phyloP scores from a whole-genome alignment of 2,797 vertebrate genomes.

The Myotis vivesi region DNA sequence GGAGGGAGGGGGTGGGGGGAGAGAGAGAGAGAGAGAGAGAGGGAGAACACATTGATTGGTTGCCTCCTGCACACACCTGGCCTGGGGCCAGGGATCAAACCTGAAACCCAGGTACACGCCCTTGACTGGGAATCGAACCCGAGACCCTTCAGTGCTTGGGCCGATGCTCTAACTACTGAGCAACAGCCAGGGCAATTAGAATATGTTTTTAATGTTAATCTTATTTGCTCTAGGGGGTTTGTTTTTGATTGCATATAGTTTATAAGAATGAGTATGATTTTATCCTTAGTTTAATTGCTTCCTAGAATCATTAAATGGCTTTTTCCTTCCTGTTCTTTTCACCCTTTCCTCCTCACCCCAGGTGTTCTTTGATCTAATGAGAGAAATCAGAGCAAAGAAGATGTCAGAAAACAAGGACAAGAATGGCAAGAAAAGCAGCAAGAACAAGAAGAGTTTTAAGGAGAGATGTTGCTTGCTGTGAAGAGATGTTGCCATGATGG shows the following conservation, averaged over 20 bases:
- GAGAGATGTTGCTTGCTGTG: constrained; percentile 98
- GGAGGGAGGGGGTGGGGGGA: too few species aligned
- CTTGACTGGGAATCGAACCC: too few species aligned
- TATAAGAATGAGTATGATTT: constrained; percentile 26
- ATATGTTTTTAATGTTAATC: neutral
- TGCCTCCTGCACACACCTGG: too few species aligned
- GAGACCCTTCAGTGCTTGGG: too few species aligned
- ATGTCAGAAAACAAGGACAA: constrained; percentile 97
- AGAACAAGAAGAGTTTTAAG: constrained; percentile 96
- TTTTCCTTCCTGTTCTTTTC: neutral
- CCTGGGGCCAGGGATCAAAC: too few species aligned
- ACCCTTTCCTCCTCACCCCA: constrained; percentile 67
- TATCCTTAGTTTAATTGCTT: neutral
- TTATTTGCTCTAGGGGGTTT: neutral
- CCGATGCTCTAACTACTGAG: too few species aligned
- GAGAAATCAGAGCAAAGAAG: constrained; percentile 96
- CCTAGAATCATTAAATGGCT: neutral
- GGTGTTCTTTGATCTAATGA: constrained; percentile 99
- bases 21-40: too few species aligned
- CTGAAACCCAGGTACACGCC: too few species aligned
- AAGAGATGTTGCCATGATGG: constrained; percentile 71
- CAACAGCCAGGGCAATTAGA: neutral
- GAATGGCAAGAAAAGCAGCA: constrained; percentile 93
- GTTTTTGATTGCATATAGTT: neutral
- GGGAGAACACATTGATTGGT: too few species aligned